Evolutionary conservation across 2,888 invertebrate genomes (phyloP).

Genomic region (Taphrorychus bicolor): DNA sequence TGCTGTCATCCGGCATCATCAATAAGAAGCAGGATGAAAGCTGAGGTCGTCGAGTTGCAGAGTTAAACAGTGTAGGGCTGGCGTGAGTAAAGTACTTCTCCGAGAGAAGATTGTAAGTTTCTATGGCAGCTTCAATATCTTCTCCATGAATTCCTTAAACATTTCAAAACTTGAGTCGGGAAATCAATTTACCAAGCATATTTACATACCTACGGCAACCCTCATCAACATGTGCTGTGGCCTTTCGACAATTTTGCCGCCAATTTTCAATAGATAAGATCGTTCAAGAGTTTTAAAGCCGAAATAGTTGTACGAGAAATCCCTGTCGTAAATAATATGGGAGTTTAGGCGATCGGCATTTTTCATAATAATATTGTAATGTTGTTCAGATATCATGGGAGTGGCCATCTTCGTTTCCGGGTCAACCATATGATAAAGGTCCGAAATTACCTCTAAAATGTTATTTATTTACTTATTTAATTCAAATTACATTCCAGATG

Average conservation of each 20-base stretch:
- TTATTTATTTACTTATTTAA: background rate
- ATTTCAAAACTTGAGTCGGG: background rate
- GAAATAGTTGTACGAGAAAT: constrained; percentile 97
- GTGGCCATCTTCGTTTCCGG: constrained; percentile 72
- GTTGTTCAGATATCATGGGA: constrained; percentile 88
- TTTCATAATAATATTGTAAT: constrained; percentile 81
- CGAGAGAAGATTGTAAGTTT: constrained; percentile 95
- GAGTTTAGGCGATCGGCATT: constrained; percentile 93
- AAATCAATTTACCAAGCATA: background rate
- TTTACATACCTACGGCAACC: constrained; percentile 84
- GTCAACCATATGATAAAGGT: constrained; percentile 80
- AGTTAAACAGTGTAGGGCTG: constrained; percentile 95
- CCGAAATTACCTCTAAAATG: constrained; percentile 87
- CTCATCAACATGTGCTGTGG: constrained; percentile 99
- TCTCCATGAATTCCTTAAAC: constrained; percentile 89
- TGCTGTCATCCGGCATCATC: constrained; percentile 93
- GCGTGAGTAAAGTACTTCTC: constrained; percentile 98
- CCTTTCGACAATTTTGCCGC: constrained; percentile 91
- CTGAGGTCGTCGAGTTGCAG: constrained; percentile 90
- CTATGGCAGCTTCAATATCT: constrained; percentile 90
- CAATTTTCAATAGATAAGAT: constrained; percentile 91
- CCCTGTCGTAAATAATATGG: constrained; percentile 95
- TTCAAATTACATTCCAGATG: too few species aligned
- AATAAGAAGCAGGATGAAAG: constrained; percentile 95
- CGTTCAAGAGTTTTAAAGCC: constrained; percentile 98